Evolutionary conservation across 2,113 vertebrate species (phyloP).

Genomic region (Pollimyrus isidori): DNA sequence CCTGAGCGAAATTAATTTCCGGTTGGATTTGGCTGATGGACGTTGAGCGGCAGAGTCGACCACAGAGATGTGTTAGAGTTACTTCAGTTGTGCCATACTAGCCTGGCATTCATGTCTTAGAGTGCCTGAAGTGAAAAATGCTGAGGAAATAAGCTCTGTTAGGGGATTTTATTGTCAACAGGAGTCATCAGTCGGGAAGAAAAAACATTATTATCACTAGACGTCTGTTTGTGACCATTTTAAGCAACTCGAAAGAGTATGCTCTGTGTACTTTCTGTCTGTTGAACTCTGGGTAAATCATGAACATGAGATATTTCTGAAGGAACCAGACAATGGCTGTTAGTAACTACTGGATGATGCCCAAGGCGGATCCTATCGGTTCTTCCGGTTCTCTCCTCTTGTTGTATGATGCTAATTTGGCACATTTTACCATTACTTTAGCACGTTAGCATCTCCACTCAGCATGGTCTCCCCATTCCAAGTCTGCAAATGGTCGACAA

Average conservation of each 20-base stretch:
- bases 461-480: constrained; percentile 34
- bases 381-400: constrained; percentile 19
- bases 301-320: constrained; percentile 9
- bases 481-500: neutral
- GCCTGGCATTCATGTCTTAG: neutral
- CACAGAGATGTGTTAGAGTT: neutral
- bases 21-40: neutral
- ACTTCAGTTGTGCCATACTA: neutral
- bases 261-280: neutral
- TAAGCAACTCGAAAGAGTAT: constrained; percentile 9
- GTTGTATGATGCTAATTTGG: constrained; percentile 21
- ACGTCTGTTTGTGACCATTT: constrained; percentile 24
- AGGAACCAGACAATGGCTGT: constrained; percentile 16
- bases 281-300: constrained; percentile 17
- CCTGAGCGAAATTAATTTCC: constrained; percentile 6
- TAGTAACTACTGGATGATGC: constrained; percentile 23
- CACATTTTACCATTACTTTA: constrained; percentile 14
- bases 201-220: constrained; percentile 17
- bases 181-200: constrained; percentile 24
- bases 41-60: neutral
- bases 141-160: constrained; percentile 18
- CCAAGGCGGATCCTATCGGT: constrained; percentile 24
- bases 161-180: constrained; percentile 27
- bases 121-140: constrained; percentile 26
- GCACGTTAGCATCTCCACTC: constrained; percentile 38